Conservation (phyloP, 2,797 vertebrate genomes). For the Scolopax rusticola region DNA sequence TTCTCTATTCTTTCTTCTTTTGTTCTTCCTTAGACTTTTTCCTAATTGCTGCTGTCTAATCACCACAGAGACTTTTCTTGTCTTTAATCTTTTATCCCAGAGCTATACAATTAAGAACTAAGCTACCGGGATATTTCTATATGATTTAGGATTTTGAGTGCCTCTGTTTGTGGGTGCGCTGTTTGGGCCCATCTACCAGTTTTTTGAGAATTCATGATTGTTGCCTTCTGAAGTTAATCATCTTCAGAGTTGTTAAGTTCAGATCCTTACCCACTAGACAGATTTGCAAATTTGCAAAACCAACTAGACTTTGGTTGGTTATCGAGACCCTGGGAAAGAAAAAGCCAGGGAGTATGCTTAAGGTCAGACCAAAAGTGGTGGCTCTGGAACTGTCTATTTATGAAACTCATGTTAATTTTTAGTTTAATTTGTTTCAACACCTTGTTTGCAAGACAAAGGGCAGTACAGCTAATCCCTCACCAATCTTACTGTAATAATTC, state of each 20-base stretch:
- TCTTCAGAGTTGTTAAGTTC: not conserved
- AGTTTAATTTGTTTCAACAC: not conserved
- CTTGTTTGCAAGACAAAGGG: not conserved
- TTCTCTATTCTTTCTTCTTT: slow-evolving; percentile 36
- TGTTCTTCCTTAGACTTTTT: slow-evolving; percentile 20
- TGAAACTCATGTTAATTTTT: not conserved
- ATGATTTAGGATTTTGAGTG: not conserved
- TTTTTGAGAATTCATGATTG: not conserved
- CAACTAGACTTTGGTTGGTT: not conserved
- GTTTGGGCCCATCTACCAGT: not conserved
- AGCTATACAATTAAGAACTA: not conserved
- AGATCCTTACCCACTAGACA: not conserved
- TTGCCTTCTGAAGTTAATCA: not conserved
- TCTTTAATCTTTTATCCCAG: not conserved
- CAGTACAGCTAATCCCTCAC: not conserved
- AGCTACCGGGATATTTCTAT: not conserved
- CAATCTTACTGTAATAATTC: not conserved
- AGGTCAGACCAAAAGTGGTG: not conserved
- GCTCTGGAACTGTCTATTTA: not conserved
- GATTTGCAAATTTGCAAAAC: not conserved
- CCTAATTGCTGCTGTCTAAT: slow-evolving; percentile 40
- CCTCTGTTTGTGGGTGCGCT: not conserved
- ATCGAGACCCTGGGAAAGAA: not conserved
- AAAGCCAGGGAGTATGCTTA: not conserved
- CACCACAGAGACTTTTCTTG: not conserved